Conservation (phyloP, 2,888 invertebrate species). For the Melangyna quadrimaculata region DNA sequence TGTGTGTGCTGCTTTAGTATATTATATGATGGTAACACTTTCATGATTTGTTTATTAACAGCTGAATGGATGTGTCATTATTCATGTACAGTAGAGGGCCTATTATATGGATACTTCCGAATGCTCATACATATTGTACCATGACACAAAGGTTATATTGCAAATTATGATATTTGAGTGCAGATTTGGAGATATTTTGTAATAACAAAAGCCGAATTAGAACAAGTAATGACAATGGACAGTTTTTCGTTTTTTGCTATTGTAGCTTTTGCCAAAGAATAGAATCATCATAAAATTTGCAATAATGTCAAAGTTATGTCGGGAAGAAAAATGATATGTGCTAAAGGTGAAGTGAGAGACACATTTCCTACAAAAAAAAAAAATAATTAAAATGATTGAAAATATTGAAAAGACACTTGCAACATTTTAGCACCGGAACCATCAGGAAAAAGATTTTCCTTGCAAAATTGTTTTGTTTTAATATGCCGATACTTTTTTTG, state of each 20-base stretch:
- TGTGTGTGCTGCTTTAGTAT: not conserved
- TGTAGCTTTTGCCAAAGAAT: not conserved
- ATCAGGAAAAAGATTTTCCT: too few species aligned
- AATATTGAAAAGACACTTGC: too few species aligned
- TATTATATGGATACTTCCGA: not conserved
- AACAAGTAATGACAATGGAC: not conserved
- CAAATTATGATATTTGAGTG: not conserved
- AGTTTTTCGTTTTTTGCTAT: not conserved
- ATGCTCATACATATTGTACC: not conserved
- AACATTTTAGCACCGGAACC: too few species aligned
- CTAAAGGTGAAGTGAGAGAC: too few species aligned
- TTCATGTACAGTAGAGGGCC: not conserved
- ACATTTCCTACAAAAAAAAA: too few species aligned
- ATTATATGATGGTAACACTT: constrained; percentile 19
- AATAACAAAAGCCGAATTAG: not conserved
- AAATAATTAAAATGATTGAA: too few species aligned
- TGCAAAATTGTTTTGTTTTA: too few species aligned
- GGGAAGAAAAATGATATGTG: too few species aligned
- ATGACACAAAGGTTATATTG: not conserved
- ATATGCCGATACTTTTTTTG: too few species aligned
- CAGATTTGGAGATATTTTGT: not conserved
- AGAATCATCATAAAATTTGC: not conserved
- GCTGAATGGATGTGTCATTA: constrained; percentile 11
- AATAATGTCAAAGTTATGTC: not conserved
- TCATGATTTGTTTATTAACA: constrained; percentile 42